A percentile compares a stretch with the other conserved stretches of the same genome.
These are phyloP conservation scores for Rana temporaria DNA, from an alignment of 2,113 vertebrate species.

Conservation along the genomic window DNA sequence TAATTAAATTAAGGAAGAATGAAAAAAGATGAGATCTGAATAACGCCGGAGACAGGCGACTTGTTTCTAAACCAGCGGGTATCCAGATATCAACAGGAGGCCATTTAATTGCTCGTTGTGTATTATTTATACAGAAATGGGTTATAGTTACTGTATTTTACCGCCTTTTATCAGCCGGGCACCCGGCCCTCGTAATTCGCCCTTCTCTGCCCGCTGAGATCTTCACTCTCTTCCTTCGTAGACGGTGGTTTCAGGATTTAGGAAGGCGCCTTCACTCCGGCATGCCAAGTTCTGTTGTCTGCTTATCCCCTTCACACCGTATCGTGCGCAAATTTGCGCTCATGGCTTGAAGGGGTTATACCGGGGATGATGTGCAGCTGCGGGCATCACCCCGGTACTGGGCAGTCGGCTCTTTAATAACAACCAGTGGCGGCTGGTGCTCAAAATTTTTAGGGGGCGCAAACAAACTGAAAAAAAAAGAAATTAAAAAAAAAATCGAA, in stretches of 20 bases:
- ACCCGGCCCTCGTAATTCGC: conserved; percentile 1
- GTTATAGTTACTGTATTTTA: conserved; percentile 1
- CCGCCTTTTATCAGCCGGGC: neutral
- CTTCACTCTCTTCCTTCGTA: neutral
- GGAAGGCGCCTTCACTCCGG: neutral
- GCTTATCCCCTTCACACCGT: too few species aligned
- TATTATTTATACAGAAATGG: conserved; percentile 15
- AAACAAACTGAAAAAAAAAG: too few species aligned
- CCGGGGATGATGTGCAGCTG: too few species aligned
- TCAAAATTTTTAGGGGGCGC: too few species aligned
- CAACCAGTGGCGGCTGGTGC: too few species aligned
- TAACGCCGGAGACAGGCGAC: too few species aligned
- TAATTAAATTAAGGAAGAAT: neutral
- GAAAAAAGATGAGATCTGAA: neutral
- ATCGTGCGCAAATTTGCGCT: too few species aligned
- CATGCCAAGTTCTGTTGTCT: neutral
- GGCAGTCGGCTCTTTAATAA: too few species aligned
- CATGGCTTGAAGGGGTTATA: too few species aligned
- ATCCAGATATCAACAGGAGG: conserved; percentile 6
- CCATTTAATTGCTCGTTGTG: conserved; percentile 28
- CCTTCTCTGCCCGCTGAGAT: conserved; percentile 8
- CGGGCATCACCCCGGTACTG: too few species aligned
- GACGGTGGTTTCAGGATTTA: neutral
- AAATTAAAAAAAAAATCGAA: too few species aligned
- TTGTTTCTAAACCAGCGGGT: neutral